phyloP scores from a whole-genome alignment of 2,888 invertebrate species.

The Epirrita christyi region DNA sequence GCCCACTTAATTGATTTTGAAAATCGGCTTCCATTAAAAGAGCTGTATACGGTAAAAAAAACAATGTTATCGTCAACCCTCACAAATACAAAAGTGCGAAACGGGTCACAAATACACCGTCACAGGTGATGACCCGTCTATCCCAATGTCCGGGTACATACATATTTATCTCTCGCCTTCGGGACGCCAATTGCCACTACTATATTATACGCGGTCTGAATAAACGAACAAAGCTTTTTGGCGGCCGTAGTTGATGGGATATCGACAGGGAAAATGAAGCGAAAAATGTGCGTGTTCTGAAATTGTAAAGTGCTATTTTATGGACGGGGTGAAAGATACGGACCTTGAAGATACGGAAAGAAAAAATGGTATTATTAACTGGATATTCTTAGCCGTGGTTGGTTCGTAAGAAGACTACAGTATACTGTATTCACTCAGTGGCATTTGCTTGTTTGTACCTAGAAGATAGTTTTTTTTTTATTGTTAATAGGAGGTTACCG shows the following conservation, averaged over 20 bases:
- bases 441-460: too few species aligned
- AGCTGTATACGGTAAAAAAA: too few species aligned
- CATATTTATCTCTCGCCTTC: constrained; percentile 63
- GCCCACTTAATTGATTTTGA: too few species aligned
- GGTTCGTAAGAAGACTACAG: too few species aligned
- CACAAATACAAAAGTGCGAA: constrained; percentile 56
- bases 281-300: constrained; percentile 22
- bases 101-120: constrained; percentile 50
- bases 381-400: too few species aligned
- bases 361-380: not conserved
- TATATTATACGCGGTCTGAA: constrained; percentile 48
- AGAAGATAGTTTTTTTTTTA: too few species aligned
- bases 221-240: constrained; percentile 53
- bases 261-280: constrained; percentile 45
- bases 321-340: constrained; percentile 4
- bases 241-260: constrained; percentile 37
- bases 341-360: constrained; percentile 7
- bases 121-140: constrained; percentile 60
- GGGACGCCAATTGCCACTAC: constrained; percentile 45
- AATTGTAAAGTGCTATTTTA: not conserved
- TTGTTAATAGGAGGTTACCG: too few species aligned
- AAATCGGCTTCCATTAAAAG: too few species aligned
- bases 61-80: too few species aligned
- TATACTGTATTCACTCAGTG: too few species aligned
- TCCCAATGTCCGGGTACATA: constrained; percentile 52